Base-by-base conservation (phyloP, 2,888 invertebrate genomes). In the Drosophila paracracens region DNA sequence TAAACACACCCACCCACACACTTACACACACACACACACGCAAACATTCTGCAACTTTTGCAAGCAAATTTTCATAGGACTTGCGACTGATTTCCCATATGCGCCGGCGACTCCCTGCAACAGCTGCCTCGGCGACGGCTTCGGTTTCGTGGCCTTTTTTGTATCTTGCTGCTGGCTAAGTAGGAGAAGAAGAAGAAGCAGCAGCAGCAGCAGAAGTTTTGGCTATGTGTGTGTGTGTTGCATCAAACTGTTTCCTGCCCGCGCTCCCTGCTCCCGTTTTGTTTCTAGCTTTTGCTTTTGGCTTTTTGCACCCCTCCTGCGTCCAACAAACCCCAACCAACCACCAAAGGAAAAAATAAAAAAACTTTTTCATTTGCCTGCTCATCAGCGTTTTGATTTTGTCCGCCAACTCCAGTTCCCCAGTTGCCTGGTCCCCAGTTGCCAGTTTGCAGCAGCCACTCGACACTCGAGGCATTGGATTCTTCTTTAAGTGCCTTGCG, bases 331-430 rank as follows among this genome's bases (percentile, higher is more conserved):
- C 43, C 29, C 38, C 40, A 8, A 18, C 29, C 18, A 18, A 18
- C 50, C 50, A 8, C 27, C 27, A 31, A 57, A 50, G 43, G 65
- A 52, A 51, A 65, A 61, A 81, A 68, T 81, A 88, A 91, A 38
- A 54, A 85, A 90, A 91, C 76, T 91, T 91, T 91, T 89, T 89
- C 91, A 91, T 90, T 91, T 91, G 88, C 83, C 87, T 84, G 86
- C 91, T 91, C 92, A 91, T 92, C 91, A 89, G 83, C 82, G 90
- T 88, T 87, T 88, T 91, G 91, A 92, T 92, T 91, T 92, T 79
- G 83, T 81, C 73, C 81, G 81, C 72, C 81, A 68, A 80, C 78
- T 81, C 46, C 82, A 84, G 82, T 72, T 52, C 25, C 61, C 60
- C 33, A 68, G 50, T 40, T 52, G 48, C 40, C 56, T 57, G 51